These are phyloP conservation scores for Cataglyphis hispanica DNA, from an alignment of 1,140 invertebrate genomes.

Conservation along the genomic window DNA sequence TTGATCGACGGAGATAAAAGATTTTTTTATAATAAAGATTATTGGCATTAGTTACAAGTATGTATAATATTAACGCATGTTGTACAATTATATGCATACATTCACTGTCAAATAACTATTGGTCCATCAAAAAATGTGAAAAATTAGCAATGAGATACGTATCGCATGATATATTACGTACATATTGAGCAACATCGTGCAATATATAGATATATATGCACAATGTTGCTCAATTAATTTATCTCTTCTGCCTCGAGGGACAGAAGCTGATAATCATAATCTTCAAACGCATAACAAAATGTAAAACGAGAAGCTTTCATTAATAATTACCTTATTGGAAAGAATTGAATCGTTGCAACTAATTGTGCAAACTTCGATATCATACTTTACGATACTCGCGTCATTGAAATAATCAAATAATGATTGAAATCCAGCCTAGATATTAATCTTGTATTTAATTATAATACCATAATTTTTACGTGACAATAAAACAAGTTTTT, in stretches of 20 bases:
- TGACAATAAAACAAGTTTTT: too few relatives aligned
- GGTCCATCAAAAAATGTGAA: not conserved
- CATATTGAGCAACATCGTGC: too few relatives aligned
- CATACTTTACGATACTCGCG: too few relatives aligned
- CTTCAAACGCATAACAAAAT: slow-evolving; percentile 32
- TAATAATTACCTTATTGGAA: not conserved
- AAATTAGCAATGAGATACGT: not conserved
- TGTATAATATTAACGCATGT: not conserved
- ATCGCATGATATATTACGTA: too few relatives aligned
- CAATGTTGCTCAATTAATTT: slow-evolving; percentile 47
- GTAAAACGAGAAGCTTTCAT: slow-evolving; percentile 39
- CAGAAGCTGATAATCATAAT: slow-evolving; percentile 71
- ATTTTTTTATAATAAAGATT: not conserved
- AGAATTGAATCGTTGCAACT: slow-evolving; percentile 18
- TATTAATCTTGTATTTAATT: too few relatives aligned
- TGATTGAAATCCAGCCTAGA: too few relatives aligned
- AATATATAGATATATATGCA: slow-evolving; percentile 49
- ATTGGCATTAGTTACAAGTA: slow-evolving; percentile 27
- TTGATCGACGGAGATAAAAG: not conserved
- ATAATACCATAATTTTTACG: too few relatives aligned
- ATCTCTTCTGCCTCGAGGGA: slow-evolving; percentile 66
- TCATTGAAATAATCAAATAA: too few relatives aligned
- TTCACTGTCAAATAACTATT: not conserved
- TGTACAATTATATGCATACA: not conserved
- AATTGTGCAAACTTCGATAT: not conserved